phyloP scores from a whole-genome alignment of 2,888 invertebrate species.

The Eristalis pertinax region DNA sequence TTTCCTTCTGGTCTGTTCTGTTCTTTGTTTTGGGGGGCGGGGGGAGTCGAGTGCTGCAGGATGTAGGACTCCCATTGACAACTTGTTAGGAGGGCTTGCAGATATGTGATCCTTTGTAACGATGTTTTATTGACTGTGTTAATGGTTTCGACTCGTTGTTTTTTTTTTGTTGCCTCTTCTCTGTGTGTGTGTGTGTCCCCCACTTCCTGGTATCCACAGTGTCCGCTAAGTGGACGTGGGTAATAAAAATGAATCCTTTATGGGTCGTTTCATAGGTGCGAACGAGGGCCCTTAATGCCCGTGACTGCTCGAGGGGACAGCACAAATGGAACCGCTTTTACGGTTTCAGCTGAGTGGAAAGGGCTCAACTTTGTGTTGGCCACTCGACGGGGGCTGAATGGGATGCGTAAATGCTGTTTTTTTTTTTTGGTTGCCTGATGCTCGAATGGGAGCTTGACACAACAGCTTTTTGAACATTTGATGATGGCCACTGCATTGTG shows the following conservation, averaged over 20 bases:
- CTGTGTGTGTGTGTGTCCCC: constrained; percentile 25
- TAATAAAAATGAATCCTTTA: constrained; percentile 59
- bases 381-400: not conserved
- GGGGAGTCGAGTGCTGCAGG: not conserved
- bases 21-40: too few relatives aligned
- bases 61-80: constrained; percentile 48
- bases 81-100: constrained; percentile 51
- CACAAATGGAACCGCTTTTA: not conserved
- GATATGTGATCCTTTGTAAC: constrained; percentile 47
- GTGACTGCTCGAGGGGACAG: not conserved
- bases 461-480: too few relatives aligned
- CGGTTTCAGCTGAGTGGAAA: not conserved
- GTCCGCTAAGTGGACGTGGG: constrained; percentile 43
- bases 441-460: too few relatives aligned
- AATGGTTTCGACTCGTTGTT: constrained; percentile 18
- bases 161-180: constrained; percentile 13
- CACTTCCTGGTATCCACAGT: constrained; percentile 40
- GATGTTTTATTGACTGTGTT: constrained; percentile 54
- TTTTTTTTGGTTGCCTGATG: not conserved
- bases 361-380: not conserved
- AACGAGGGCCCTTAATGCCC: constrained; percentile 27
- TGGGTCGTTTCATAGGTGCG: constrained; percentile 50
- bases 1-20: constrained; percentile 24
- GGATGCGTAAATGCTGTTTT: not conserved
- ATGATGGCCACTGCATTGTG: too few relatives aligned